Evolutionary conservation across 2,888 invertebrate species (phyloP), one percentile per base, ranked within the genome.

Genomic region (Coleophora deauratella): DNA sequence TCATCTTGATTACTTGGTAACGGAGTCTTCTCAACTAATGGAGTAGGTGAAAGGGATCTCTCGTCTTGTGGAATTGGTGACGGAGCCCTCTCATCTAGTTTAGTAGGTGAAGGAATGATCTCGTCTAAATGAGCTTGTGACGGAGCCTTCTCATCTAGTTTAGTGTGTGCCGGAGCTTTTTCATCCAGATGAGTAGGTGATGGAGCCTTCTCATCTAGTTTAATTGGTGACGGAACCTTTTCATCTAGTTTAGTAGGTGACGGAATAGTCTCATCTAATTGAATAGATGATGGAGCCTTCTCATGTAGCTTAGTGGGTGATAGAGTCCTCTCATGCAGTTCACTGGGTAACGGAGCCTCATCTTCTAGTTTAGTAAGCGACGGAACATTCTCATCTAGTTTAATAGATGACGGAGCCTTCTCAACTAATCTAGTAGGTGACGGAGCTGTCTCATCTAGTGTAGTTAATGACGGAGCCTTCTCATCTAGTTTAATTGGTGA

Each of bases 301-400:
- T 43, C 44, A 10, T 35, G 34, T 27, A 33, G 33, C 38, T 33
- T 8, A 11, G n/a, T n/a, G n/a, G n/a, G n/a, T n/a, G n/a, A n/a
- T n/a, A n/a, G n/a, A n/a, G n/a, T n/a, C n/a, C n/a, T n/a, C n/a
- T 37, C 30, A 13, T 30, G 10, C 1, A 30, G 9, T 21, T 35
- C 15, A 2, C 2, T 15, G 3, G 35, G 21, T 9, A 15, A 15
- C 2, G 28, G 3, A 28, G 28, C 9, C 28, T 35, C n/a, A 21
- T 35, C n/a, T n/a, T n/a, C n/a, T n/a, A n/a, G n/a, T n/a, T n/a
- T n/a, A n/a, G n/a, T n/a, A n/a, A n/a, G n/a, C n/a, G n/a, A n/a
- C n/a, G n/a, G n/a, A n/a, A n/a, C n/a, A n/a, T n/a, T n/a, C n/a
- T n/a, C n/a, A n/a, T n/a, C n/a, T n/a, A n/a, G n/a, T n/a, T n/a